Percentiles rank a stretch among this genome's conserved stretches.
phyloP scores from a whole-genome alignment of 2,113 vertebrate genomes.

The Sander lucioperca region DNA sequence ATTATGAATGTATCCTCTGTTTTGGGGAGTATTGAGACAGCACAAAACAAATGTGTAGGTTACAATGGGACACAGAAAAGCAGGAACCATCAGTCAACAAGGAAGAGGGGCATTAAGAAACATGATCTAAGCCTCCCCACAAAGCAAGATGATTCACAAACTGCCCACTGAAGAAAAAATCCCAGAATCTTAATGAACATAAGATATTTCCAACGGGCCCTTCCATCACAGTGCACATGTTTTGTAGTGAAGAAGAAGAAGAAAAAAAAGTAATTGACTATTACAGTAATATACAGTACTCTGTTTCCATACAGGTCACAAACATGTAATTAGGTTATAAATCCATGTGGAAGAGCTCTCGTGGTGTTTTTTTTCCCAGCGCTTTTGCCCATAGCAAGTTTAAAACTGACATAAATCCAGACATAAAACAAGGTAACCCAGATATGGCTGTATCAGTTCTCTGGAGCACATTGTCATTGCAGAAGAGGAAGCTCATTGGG shows the following conservation, averaged over 20 bases:
- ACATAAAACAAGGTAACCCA: slow-evolving; percentile 68
- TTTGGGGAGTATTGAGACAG: slow-evolving; percentile 25
- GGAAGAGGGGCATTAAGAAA: slow-evolving; percentile 74
- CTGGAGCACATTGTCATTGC: slow-evolving; percentile 76
- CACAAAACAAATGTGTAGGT: slow-evolving; percentile 63
- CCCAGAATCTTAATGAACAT: slow-evolving; percentile 66
- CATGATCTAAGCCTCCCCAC: slow-evolving; percentile 69
- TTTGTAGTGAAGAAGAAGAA: slow-evolving; percentile 18
- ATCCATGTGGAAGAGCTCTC: slow-evolving; percentile 20
- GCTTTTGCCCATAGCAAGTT: slow-evolving; percentile 41
- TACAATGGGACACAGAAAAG: slow-evolving; percentile 68
- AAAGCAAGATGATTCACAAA: slow-evolving; percentile 68
- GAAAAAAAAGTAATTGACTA: slow-evolving; percentile 12
- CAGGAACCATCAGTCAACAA: slow-evolving; percentile 66
- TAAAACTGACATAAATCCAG: slow-evolving; percentile 63
- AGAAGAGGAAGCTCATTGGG: slow-evolving; percentile 73
- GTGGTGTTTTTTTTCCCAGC: slow-evolving; percentile 26
- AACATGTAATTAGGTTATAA: slow-evolving; percentile 44
- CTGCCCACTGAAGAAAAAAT: slow-evolving; percentile 49
- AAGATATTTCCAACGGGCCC: slow-evolving; percentile 62
- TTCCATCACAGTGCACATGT: slow-evolving; percentile 23
- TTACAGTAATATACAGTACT: slow-evolving; percentile 11
- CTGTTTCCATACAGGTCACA: slow-evolving; percentile 25
- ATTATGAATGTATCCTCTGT: slow-evolving; percentile 70
- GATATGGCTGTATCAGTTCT: slow-evolving; percentile 78